These are phyloP conservation scores for Calameuta filiformis DNA, from an alignment of 2,888 invertebrate species.

Conservation along the genomic window DNA sequence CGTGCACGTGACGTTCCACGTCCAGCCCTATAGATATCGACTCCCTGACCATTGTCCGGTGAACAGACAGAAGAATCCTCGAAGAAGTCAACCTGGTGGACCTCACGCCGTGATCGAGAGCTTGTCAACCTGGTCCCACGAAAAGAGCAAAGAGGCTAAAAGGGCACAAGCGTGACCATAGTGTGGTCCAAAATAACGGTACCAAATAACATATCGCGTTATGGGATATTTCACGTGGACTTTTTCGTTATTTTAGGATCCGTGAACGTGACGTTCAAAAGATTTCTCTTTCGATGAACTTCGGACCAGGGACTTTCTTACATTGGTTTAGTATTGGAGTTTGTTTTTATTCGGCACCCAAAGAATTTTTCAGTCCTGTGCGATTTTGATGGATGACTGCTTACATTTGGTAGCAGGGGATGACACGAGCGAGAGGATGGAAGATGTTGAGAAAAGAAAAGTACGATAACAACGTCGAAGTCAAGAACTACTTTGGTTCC, in stretches of 20 bases:
- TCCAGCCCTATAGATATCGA: slow-evolving; percentile 26
- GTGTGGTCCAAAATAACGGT: slow-evolving; percentile 21
- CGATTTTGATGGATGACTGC: slow-evolving; percentile 41
- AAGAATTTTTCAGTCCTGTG: slow-evolving; percentile 31
- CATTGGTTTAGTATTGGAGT: slow-evolving; percentile 26
- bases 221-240: slow-evolving; percentile 34
- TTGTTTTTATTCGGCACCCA: slow-evolving; percentile 49
- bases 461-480: slow-evolving; percentile 8
- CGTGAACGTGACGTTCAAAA: slow-evolving; percentile 30
- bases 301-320: neutral
- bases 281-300: slow-evolving; percentile 14
- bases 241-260: slow-evolving; percentile 51
- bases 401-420: slow-evolving; percentile 7
- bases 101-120: slow-evolving; percentile 55
- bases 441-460: neutral
- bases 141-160: neutral
- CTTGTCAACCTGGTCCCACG: slow-evolving; percentile 34
- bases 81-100: slow-evolving; percentile 49
- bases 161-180: slow-evolving; percentile 41
- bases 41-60: slow-evolving; percentile 48
- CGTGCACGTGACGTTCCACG: slow-evolving; percentile 55
- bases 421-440: slow-evolving; percentile 18
- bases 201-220: slow-evolving; percentile 19
- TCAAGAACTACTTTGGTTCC: slow-evolving; percentile 33
- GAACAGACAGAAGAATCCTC: slow-evolving; percentile 35